These are phyloP conservation scores for Fragum whitleyi DNA, from an alignment of 2,888 invertebrate genomes.

Conservation along the genomic window DNA sequence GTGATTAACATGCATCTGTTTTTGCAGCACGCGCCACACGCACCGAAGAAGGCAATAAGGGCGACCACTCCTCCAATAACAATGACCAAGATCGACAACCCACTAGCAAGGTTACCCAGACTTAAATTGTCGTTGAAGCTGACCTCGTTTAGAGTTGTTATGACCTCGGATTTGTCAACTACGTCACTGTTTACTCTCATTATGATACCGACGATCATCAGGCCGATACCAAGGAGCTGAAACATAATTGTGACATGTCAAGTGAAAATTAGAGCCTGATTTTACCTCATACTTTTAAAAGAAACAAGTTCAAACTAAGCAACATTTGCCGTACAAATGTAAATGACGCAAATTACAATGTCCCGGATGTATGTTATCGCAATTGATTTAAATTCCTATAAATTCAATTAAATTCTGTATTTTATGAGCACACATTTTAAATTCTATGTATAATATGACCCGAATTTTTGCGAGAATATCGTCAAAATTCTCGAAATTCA, in stretches of 20 bases:
- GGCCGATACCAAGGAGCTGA: constrained; percentile 63
- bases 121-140: constrained; percentile 44
- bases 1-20: constrained; percentile 56
- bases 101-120: constrained; percentile 51
- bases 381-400: too few species aligned
- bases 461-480: too few species aligned
- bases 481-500: too few species aligned
- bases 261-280: background rate
- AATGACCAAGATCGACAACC: constrained; percentile 61
- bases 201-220: constrained; percentile 61
- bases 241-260: constrained; percentile 5
- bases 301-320: background rate
- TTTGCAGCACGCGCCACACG: constrained; percentile 64
- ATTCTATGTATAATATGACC: too few species aligned
- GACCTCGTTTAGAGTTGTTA: constrained; percentile 53
- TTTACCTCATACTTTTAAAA: background rate
- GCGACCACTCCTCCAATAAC: constrained; percentile 57
- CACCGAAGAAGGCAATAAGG: constrained; percentile 55
- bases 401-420: too few species aligned
- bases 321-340: background rate
- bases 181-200: constrained; percentile 50
- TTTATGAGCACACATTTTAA: too few species aligned
- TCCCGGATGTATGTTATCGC: too few species aligned
- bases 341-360: too few species aligned
- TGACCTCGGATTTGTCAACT: constrained; percentile 49